A percentile compares a stretch with the other conserved stretches of the same genome.
Conservation (phyloP, 2,113 vertebrate species). For the Chlorodrepanis virens region DNA sequence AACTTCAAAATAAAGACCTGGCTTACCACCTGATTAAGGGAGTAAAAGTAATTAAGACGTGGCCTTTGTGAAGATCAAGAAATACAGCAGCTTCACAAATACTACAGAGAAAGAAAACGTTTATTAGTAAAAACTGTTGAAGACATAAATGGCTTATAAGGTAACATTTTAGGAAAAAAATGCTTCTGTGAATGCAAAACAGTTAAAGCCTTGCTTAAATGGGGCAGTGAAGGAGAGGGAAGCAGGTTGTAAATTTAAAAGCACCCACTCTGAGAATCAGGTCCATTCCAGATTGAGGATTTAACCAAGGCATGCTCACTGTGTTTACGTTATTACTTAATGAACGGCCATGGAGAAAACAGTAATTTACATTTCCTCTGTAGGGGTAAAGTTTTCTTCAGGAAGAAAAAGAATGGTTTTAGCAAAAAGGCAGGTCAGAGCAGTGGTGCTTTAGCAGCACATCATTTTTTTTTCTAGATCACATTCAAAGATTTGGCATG, state of each 20-base stretch:
- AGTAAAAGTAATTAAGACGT: constrained; percentile 64
- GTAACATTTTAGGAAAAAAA: background rate
- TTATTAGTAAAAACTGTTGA: constrained; percentile 35
- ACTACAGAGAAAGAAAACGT: constrained; percentile 19
- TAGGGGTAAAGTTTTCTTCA: background rate
- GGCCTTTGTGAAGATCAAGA: constrained; percentile 70
- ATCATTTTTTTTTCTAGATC: background rate
- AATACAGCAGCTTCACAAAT: constrained; percentile 58
- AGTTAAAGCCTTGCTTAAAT: background rate
- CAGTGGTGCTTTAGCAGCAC: background rate
- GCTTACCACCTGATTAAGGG: constrained; percentile 46
- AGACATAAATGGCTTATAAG: background rate
- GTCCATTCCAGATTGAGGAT: background rate
- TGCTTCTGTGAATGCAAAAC: background rate
- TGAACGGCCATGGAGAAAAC: constrained; percentile 2
- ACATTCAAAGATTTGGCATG: background rate
- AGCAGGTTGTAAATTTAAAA: background rate
- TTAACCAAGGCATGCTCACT: background rate
- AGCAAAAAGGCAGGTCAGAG: background rate
- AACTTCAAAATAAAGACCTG: constrained; percentile 56
- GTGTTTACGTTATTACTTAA: background rate
- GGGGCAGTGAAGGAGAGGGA: background rate
- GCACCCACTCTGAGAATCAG: background rate
- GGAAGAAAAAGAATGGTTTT: background rate
- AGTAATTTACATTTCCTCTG: background rate